phyloP scores from a whole-genome alignment of 1,140 invertebrate species.

The Probaryconus sp. region DNA sequence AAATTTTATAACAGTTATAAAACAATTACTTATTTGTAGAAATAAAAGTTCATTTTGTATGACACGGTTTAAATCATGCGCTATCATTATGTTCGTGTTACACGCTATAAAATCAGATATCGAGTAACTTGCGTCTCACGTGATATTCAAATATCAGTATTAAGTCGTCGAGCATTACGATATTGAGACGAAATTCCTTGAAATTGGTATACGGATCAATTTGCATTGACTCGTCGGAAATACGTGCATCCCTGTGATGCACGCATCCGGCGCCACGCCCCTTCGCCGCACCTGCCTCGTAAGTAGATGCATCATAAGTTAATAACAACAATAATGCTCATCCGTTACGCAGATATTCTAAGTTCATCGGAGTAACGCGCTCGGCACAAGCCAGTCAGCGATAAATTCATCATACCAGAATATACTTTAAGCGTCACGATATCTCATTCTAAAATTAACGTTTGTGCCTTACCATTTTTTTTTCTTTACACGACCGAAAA shows the following conservation, averaged over 20 bases:
- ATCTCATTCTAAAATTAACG: slow-evolving; percentile 54
- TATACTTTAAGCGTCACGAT: slow-evolving; percentile 40
- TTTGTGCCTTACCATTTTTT: too few species aligned
- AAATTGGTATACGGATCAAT: slow-evolving; percentile 58
- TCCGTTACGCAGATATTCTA: slow-evolving; percentile 57
- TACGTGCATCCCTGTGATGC: slow-evolving; percentile 72
- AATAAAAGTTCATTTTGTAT: too few species aligned
- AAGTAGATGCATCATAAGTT: slow-evolving; percentile 65
- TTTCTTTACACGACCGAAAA: too few species aligned
- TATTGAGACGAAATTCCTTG: slow-evolving; percentile 42
- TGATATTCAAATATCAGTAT: not conserved
- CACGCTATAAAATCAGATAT: not conserved
- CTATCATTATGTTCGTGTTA: too few species aligned
- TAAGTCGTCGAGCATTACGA: slow-evolving; percentile 14
- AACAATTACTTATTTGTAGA: too few species aligned
- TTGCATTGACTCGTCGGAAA: slow-evolving; percentile 60
- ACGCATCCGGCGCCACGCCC: slow-evolving; percentile 75
- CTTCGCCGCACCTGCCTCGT: slow-evolving; percentile 72
- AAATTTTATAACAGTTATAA: too few species aligned
- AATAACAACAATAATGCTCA: slow-evolving; percentile 72
- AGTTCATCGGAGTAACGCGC: slow-evolving; percentile 41
- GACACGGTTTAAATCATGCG: too few species aligned
- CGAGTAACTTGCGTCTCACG: not conserved
- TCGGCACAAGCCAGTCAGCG: slow-evolving; percentile 51
- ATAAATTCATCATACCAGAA: slow-evolving; percentile 54